Evolutionary conservation across 2,888 invertebrate genomes (phyloP), one percentile per base, ranked within the genome.

Genomic region (Yponomeuta sedellus): DNA sequence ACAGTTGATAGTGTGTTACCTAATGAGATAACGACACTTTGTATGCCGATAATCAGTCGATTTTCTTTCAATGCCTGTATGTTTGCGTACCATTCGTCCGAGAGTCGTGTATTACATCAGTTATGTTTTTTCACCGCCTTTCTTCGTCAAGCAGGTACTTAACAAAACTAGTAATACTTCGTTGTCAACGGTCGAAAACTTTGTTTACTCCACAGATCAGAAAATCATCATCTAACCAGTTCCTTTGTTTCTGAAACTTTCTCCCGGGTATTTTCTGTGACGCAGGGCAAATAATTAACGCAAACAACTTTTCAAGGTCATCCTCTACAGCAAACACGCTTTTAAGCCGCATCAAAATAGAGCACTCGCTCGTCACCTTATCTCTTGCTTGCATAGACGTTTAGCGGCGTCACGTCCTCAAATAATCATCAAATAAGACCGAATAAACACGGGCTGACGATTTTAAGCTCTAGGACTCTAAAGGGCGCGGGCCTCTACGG

Each of bases 301-400:
- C 64, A 67, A 67, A 69, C 52, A 68, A 11, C 28, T 2, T 20
- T 57, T 65, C 52, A 40, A 64, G 56, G 40, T 65, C 10, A 62
- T 39, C 8, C 59, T 25, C 12, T 8, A 20, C 10, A 59, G 12
- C 25, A 62, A 52, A 66, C 71, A 74, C 71, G 65, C 70, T 66
- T 64, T 67, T 71, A 71, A 82, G 77, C 67, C 74, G 68, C 70
- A 20, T 22, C 34, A 74, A 82, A 82, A 84, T 71, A 72, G 68
- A 71, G 66, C 73, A 74, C 74, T 73, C 74, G 73, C 56, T 64
- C 52, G 52, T 64, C 10, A 4, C n/a, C n/a, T n/a, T 64, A 64
- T 64, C 64, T 52, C 20, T 40, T 63, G 44, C 12, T 52, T 52
- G 16, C 16, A 3, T 12, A 52, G 4, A 52, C 16, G 44, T 52